Evolutionary conservation across 2,888 invertebrate genomes (phyloP).

Genomic region (Pharmacophagus antenor): DNA sequence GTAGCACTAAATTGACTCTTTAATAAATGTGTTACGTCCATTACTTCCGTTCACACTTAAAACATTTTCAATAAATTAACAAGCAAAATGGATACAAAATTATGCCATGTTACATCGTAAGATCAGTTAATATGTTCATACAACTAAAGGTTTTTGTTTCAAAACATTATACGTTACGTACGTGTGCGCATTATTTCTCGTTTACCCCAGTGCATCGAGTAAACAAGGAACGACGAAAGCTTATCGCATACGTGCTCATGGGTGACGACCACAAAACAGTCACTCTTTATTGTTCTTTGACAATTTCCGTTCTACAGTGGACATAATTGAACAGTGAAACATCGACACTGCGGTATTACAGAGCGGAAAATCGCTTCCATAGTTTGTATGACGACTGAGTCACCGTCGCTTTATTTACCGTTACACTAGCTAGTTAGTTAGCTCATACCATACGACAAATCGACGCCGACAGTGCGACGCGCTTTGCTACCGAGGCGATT

Average conservation of each 20-base stretch:
- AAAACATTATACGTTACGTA: not conserved
- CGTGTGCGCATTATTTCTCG: conserved; percentile 1
- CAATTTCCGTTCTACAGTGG: conserved; percentile 28
- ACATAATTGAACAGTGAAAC: conserved; percentile 33
- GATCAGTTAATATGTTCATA: not conserved
- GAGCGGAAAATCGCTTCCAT: conserved; percentile 65
- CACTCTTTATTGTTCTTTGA: conserved; percentile 27
- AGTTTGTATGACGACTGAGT: conserved; percentile 56
- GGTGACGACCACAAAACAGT: conserved; percentile 28
- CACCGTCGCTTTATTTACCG: conserved; percentile 49
- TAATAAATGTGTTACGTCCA: conserved; percentile 2
- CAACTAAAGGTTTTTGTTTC: not conserved
- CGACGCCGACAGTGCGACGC: conserved; percentile 13
- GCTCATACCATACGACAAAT: conserved; percentile 28
- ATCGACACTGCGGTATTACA: conserved; percentile 44
- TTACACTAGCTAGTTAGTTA: conserved; percentile 51
- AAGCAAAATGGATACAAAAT: too few relatives aligned
- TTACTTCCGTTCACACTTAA: not conserved
- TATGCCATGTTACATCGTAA: not conserved
- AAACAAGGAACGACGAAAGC: conserved; percentile 3
- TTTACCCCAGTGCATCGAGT: conserved; percentile 18
- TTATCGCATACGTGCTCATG: conserved; percentile 25
- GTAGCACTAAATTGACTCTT: conserved; percentile 9
- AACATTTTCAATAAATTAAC: not conserved
- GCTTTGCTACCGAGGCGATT: not conserved